A percentile compares a stretch with the other conserved stretches of the same genome.
Conservation (phyloP, 2,113 vertebrate genomes). For the Neoarius graeffei region DNA sequence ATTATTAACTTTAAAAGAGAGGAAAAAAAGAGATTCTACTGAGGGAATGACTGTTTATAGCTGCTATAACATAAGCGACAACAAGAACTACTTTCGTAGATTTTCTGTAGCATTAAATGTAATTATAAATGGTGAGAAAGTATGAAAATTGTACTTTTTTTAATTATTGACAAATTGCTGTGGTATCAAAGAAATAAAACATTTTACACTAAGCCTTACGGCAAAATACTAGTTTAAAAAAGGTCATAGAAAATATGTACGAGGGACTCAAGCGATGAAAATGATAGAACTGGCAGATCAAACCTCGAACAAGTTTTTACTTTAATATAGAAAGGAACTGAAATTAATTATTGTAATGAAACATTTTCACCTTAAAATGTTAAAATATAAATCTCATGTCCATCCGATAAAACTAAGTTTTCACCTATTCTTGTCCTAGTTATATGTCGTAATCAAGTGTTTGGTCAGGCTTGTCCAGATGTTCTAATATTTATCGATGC, state of each 20-base stretch:
- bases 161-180: not conserved
- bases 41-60: not conserved
- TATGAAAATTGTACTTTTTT: not conserved
- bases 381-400: not conserved
- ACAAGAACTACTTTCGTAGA: not conserved
- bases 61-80: not conserved
- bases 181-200: not conserved
- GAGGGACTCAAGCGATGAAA: not conserved
- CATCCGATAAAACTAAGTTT: too few species aligned
- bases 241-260: not conserved
- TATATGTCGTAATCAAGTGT: not conserved
- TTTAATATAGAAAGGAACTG: not conserved
- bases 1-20: not conserved
- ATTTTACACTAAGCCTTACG: not conserved
- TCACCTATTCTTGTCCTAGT: not conserved
- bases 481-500: not conserved
- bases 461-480: not conserved
- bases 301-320: not conserved
- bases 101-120: too few species aligned
- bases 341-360: not conserved
- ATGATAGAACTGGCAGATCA: not conserved
- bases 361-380: not conserved
- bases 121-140: not conserved
- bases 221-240: not conserved
- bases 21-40: not conserved